A percentile compares a stretch with the other conserved stretches of the same genome.
phyloP scores from a whole-genome alignment of 2,113 vertebrate species.

The Synchiropus splendidus region DNA sequence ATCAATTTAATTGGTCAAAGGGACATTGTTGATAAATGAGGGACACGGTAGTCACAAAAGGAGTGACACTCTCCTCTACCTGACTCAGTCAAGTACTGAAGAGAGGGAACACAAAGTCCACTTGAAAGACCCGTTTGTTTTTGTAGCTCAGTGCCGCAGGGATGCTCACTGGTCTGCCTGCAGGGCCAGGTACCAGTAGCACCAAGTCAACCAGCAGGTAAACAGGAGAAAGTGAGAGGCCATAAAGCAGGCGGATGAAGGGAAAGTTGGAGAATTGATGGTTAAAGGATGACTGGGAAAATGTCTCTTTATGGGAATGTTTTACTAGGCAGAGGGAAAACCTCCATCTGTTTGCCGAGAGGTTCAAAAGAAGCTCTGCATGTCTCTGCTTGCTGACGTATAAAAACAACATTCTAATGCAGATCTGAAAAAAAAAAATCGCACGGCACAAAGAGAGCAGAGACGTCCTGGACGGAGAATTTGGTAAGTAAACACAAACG shows the following conservation, averaged over 20 bases:
- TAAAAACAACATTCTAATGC: constrained; percentile 64
- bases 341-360: constrained; percentile 52
- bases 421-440: constrained; percentile 45
- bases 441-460: constrained; percentile 56
- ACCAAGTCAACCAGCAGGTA: too few species aligned
- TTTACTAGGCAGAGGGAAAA: constrained; percentile 62
- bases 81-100: too few species aligned
- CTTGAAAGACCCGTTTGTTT: too few species aligned
- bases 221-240: constrained; percentile 1
- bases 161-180: too few species aligned
- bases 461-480: constrained; percentile 34
- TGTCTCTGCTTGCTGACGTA: constrained; percentile 65
- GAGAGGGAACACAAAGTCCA: too few species aligned
- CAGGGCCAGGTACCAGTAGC: too few species aligned
- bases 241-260: constrained; percentile 1
- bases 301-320: constrained; percentile 60
- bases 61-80: too few species aligned
- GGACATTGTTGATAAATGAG: too few species aligned
- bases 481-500: too few species aligned
- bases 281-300: constrained; percentile 29
- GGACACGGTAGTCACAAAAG: too few species aligned
- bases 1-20: too few species aligned
- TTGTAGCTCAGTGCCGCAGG: too few species aligned
- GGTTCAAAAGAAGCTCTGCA: constrained; percentile 61
- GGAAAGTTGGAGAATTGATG: constrained; percentile 13